A percentile compares a stretch with the other conserved stretches of the same genome.
phyloP scores from a whole-genome alignment of 2,888 invertebrate genomes.

The Catocala sponsa region DNA sequence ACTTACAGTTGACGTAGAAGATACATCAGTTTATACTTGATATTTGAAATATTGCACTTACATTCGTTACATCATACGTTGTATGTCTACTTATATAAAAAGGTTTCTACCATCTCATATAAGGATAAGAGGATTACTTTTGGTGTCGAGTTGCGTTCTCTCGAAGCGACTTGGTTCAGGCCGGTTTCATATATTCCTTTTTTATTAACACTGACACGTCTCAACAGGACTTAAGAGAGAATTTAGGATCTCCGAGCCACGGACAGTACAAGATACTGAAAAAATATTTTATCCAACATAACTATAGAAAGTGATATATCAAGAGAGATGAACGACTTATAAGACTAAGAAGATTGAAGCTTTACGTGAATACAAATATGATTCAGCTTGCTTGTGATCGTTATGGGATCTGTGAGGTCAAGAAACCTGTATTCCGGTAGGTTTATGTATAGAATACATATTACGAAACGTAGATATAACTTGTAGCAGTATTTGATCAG shows the following conservation, averaged over 20 bases:
- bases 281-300: conserved; percentile 17
- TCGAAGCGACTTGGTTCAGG: conserved; percentile 40
- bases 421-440: too few species aligned
- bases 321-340: background rate
- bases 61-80: conserved; percentile 29
- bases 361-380: too few species aligned
- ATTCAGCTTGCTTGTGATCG: too few species aligned
- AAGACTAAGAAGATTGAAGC: too few species aligned
- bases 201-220: conserved; percentile 52
- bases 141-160: conserved; percentile 61
- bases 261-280: conserved; percentile 36
- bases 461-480: too few species aligned
- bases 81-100: conserved; percentile 55
- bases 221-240: conserved; percentile 33
- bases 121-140: conserved; percentile 76
- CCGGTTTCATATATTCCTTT: conserved; percentile 40
- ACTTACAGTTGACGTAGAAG: conserved; percentile 26
- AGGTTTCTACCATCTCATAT: conserved; percentile 72
- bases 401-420: too few species aligned
- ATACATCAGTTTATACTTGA: conserved; percentile 31
- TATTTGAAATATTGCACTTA: conserved; percentile 39
- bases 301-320: background rate
- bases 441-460: too few species aligned
- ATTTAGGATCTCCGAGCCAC: conserved; percentile 32
- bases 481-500: too few species aligned